Conservation (phyloP, 1,140 invertebrate species). For the Leucophenga varia region DNA sequence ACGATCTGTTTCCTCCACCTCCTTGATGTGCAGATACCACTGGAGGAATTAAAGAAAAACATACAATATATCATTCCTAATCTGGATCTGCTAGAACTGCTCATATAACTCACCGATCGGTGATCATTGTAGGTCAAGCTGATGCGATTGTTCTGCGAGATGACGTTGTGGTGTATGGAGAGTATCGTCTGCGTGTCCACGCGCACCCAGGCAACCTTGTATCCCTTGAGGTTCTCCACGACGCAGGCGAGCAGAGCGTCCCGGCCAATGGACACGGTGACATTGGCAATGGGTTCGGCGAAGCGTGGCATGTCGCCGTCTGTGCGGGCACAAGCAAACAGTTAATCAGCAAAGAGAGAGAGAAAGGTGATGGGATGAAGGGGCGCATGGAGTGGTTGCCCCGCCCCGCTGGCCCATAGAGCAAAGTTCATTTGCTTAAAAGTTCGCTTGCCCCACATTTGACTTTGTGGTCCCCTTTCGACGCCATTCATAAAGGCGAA, state of each 20-base stretch:
- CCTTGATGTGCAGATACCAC: conserved; percentile 85
- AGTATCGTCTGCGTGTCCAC: conserved; percentile 90
- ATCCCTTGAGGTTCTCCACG: conserved; percentile 85
- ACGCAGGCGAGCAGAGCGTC: conserved; percentile 92
- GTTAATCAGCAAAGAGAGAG: too few species aligned
- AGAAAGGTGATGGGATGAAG: too few species aligned
- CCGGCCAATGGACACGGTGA: conserved; percentile 86
- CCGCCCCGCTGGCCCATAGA: too few species aligned
- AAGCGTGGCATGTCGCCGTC: conserved; percentile 74
- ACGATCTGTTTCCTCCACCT: conserved; percentile 77
- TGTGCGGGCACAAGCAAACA: too few species aligned
- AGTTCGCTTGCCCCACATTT: conserved; percentile 17
- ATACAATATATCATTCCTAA: too few species aligned
- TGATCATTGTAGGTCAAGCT: conserved; percentile 84
- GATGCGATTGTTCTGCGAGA: conserved; percentile 84
- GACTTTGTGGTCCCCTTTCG: conserved; percentile 8
- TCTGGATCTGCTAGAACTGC: too few species aligned
- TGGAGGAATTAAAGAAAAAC: too few species aligned
- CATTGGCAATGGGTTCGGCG: conserved; percentile 87
- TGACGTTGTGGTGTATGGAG: conserved; percentile 85
- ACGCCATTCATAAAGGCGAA: conserved; percentile 10
- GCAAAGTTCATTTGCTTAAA: conserved; percentile 23
- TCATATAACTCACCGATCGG: too few species aligned
- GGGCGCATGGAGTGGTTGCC: too few species aligned
- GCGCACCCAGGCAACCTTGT: conserved; percentile 90